phyloP scores from a whole-genome alignment of 2,113 vertebrate genomes.

The Oreochromis spilurus region DNA sequence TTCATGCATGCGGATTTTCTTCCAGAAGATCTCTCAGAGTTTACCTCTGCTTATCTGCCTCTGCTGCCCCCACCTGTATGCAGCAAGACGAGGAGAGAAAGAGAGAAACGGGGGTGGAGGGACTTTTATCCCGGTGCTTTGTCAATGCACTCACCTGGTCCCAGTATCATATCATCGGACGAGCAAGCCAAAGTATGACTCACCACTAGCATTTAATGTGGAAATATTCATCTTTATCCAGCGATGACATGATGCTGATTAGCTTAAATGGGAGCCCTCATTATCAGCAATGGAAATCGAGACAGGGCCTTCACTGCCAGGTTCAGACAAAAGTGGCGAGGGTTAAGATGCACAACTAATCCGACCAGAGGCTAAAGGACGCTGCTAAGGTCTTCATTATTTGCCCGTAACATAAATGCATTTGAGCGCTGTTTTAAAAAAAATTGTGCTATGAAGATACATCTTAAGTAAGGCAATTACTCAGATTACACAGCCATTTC shows the following conservation, averaged over 20 bases:
- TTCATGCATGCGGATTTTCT: neutral
- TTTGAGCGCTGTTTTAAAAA: neutral
- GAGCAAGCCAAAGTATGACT: conserved; percentile 51
- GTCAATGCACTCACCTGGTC: neutral
- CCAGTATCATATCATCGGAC: neutral
- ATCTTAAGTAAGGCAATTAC: neutral
- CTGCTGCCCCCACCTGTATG: conserved; percentile 9
- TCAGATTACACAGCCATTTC: neutral
- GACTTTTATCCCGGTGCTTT: neutral
- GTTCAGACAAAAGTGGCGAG: neutral
- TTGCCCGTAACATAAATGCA: neutral
- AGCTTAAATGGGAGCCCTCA: conserved; percentile 71
- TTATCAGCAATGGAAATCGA: conserved; percentile 63
- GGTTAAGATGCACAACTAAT: neutral
- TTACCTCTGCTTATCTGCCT: neutral
- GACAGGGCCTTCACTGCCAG: conserved; percentile 45
- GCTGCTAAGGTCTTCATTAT: neutral
- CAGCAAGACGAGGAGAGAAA: neutral
- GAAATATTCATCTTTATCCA: conserved; percentile 72
- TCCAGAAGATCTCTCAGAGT: neutral
- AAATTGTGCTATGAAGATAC: neutral
- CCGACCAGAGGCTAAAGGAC: neutral
- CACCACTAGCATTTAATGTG: conserved; percentile 71
- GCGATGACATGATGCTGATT: conserved; percentile 75
- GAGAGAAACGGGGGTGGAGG: neutral